Evolutionary conservation across 2,113 vertebrate genomes (phyloP), one percentile per base, ranked within the genome.

Genomic region (Trogon melanurus): DNA sequence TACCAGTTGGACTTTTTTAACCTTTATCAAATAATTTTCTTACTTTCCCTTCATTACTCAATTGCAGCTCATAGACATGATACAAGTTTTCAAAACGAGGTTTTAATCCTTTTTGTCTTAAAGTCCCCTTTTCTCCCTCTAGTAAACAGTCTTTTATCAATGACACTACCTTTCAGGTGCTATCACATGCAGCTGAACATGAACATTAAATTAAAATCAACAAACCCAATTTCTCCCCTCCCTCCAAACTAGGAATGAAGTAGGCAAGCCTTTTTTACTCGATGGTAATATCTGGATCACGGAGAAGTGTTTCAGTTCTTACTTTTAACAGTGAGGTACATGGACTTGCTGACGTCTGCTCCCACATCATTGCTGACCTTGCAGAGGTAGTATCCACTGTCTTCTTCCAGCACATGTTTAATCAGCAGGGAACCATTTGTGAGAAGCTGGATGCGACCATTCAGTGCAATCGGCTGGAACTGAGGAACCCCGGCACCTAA

Each of bases 261-360:
- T 4, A 90, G 57, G 67, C 81, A 95, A 82, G 38, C 30, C 57
- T 89, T 87, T 95, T 95, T n/a, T 88, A 76, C 76, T 94, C 78
- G 94, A 11, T 21, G 20, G 44, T 65, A 95, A 88, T 44, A 72
- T 16, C 79, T 93, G 96, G 95, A 95, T 79, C 96, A 97, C 95
- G 98, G 97, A 89, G 78, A 98, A 97, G 92, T 45, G 17, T 73
- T 96, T 95, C 88, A 89, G 80, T 97, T 96, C 99, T 99, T 99
- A 99, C 99, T 99, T 99, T 99, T 99, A 97, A 99, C 99, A 88
- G 99, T 99, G 98, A 99, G 99, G 98, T 99, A 99, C 99, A 99
- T 99, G 98, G 99, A 99, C 98, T 99, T 99, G 99, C 99, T 99
- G 99, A 99, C 99, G 97, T 99, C 99, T 64, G 99, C 99, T 97